phyloP scores from a whole-genome alignment of 2,888 invertebrate species.

The Cataglyphis rosenhaueri region DNA sequence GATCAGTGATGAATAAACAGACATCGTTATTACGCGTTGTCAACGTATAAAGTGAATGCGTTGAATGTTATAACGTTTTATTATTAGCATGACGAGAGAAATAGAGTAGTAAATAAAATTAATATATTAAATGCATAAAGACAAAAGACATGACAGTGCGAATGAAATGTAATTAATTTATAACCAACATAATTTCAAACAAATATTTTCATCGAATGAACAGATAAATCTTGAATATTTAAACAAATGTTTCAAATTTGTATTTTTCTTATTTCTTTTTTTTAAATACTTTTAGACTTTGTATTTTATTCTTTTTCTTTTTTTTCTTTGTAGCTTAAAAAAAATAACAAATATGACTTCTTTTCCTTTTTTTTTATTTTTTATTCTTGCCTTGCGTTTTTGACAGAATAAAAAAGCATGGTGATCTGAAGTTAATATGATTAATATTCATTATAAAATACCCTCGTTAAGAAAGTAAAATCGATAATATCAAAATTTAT shows the following conservation, averaged over 20 bases:
- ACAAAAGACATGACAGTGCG: too few relatives aligned
- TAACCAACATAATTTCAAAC: neutral
- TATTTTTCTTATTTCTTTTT: neutral
- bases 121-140: neutral
- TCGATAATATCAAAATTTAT: neutral
- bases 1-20: neutral
- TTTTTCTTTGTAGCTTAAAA: too few relatives aligned
- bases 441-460: neutral
- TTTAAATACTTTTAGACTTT: neutral
- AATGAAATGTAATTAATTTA: neutral
- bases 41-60: slow-evolving; percentile 19
- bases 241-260: neutral
- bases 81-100: neutral
- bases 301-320: neutral
- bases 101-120: neutral
- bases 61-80: slow-evolving; percentile 44
- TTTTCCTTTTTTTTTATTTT: neutral
- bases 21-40: slow-evolving; percentile 54
- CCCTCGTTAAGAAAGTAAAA: neutral
- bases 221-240: neutral
- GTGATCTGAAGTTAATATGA: neutral
- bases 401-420: neutral
- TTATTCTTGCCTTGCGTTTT: neutral
- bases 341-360: neutral
- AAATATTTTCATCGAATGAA: neutral